Evolutionary conservation across 2,113 vertebrate genomes (phyloP), one percentile per base, ranked within the genome.

Genomic region (Cisticola juncidis): DNA sequence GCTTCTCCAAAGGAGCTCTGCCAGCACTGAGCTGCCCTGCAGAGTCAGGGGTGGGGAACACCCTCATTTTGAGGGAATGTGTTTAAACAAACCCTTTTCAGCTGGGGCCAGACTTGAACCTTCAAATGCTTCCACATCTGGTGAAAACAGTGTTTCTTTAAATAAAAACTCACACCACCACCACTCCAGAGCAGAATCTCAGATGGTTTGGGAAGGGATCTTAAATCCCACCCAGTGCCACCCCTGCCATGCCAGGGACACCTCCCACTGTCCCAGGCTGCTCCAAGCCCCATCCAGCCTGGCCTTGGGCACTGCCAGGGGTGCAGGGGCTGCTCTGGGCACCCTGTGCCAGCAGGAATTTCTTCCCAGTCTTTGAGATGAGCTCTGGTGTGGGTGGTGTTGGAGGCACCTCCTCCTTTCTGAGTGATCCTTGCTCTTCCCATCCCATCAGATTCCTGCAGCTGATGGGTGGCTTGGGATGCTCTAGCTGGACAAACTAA

Each of bases 41-140:
- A 29, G 60, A 58, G 33, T 4, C 29, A 89, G 20, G 47, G 26
- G 58, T 68, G 91, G 69, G 84, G 81, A 95, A 72, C 10, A 8
- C 14, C 57, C 47, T 69, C 28, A 21, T 89, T 86, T 62, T 73
- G 65, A 91, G 64, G 8, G 50, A 35, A 26, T 68, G 61, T 66
- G 79, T 82, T 88, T 36, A 88, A 91, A 62, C 86, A 86, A 93
- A 71, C 15, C 26, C 42, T 81, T 77, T 81, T 60, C 81, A 92
- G 83, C 68, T 31, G 47, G 3, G 19, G 81, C 69, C 79, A 91
- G 58, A 45, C 47, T 73, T 44, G 78, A 89, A 48, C 48, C 17
- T 50, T 86, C 66, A 48, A 40, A 70, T 53, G 16, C 88, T 94
- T 94, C 81, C 54, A 24, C 20, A 60, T 56, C 53, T 53, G 54